Evolutionary conservation across 2,888 invertebrate genomes (phyloP).

Genomic region (Chirona hameri): DNA sequence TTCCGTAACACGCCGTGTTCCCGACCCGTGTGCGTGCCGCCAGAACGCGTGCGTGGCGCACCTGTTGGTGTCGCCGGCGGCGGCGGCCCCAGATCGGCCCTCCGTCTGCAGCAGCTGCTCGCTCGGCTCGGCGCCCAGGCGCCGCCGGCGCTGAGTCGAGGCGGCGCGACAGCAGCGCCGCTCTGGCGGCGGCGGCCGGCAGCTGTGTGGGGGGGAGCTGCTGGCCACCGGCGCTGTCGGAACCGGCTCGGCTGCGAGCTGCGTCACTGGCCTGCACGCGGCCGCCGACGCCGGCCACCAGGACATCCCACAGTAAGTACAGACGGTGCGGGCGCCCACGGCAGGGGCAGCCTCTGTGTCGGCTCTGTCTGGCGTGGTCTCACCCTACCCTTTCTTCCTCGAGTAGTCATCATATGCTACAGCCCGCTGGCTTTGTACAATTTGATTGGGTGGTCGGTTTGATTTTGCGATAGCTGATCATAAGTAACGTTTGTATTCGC

Average conservation of each 20-base stretch:
- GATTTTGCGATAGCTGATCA: too few species aligned
- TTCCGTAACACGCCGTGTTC: too few species aligned
- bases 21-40: too few species aligned
- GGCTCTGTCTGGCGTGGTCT: too few species aligned
- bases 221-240: neutral
- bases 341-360: too few species aligned
- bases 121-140: neutral
- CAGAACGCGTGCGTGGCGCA: constrained; percentile 22
- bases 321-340: too few species aligned
- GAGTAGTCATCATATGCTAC: too few species aligned
- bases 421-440: too few species aligned
- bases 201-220: neutral
- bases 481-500: too few species aligned
- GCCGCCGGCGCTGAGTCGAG: neutral
- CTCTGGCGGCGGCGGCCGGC: constrained; percentile 2
- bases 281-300: neutral
- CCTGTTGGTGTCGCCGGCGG: constrained; percentile 7
- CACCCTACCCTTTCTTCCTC: too few species aligned
- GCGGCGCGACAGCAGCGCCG: constrained; percentile 25
- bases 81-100: neutral
- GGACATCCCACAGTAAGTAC: neutral
- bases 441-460: too few species aligned
- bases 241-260: neutral
- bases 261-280: constrained; percentile 3
- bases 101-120: constrained; percentile 8